Evolutionary conservation across 2,888 invertebrate species (phyloP).

Genomic region (Dendrolimus houi): DNA sequence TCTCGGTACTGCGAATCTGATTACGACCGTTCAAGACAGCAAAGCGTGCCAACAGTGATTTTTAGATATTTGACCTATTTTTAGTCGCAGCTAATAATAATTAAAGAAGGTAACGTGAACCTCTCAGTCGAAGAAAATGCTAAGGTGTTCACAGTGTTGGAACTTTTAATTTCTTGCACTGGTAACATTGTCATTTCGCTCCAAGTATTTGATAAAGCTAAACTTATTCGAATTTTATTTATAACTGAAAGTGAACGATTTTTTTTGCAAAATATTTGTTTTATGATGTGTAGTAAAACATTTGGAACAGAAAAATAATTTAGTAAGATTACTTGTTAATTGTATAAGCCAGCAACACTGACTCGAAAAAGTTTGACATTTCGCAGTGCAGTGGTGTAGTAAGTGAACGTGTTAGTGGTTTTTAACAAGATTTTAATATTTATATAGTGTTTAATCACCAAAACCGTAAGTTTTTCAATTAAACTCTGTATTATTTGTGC

Average conservation of each 20-base stretch:
- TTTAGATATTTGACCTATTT: constrained; percentile 73
- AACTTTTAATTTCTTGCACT: constrained; percentile 22
- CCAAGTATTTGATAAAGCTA: too few species aligned
- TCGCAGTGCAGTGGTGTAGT: constrained; percentile 55
- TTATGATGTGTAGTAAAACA: too few species aligned
- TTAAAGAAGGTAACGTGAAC: constrained; percentile 72
- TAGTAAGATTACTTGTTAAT: too few species aligned
- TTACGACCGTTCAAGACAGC: constrained; percentile 47
- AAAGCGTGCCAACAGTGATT: constrained; percentile 61
- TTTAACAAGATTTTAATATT: constrained; percentile 46
- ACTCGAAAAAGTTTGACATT: constrained; percentile 50
- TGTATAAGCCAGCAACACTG: constrained; percentile 38
- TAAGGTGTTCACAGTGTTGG: constrained; percentile 23
- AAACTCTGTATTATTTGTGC: constrained; percentile 31
- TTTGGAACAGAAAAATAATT: too few species aligned
- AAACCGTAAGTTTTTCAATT: constrained; percentile 61
- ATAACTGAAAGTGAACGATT: too few species aligned
- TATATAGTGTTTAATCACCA: constrained; percentile 52
- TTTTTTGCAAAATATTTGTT: too few species aligned
- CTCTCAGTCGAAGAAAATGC: constrained; percentile 48
- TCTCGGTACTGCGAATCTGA: constrained; percentile 42
- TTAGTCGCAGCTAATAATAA: constrained; percentile 71
- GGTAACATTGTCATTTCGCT: constrained; percentile 26
- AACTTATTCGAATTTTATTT: too few species aligned
- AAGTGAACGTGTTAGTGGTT: constrained; percentile 67